Evolutionary conservation across 2,113 vertebrate genomes (phyloP).

Genomic region (Emberiza fucata): DNA sequence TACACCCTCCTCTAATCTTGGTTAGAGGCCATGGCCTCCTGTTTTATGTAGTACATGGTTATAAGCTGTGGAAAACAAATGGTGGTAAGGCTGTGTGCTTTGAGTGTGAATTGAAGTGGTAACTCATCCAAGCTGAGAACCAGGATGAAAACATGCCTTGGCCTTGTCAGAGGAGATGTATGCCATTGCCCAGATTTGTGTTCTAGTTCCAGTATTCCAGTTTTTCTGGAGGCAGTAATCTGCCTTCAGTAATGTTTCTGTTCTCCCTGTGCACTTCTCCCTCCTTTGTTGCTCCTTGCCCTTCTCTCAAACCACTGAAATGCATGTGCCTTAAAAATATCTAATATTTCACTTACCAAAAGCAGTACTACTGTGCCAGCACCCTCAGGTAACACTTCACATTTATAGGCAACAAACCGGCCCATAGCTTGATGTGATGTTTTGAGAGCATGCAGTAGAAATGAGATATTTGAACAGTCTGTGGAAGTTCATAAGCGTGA

Average conservation of each 20-base stretch:
- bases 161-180: background rate
- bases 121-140: background rate
- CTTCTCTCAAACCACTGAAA: background rate
- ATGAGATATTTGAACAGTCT: background rate
- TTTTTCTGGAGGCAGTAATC: background rate
- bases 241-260: background rate
- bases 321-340: background rate
- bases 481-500: rapidly evolving
- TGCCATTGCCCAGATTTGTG: background rate
- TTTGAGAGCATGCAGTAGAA: background rate
- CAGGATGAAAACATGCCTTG: background rate
- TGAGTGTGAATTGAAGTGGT: background rate
- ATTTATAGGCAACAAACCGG: background rate
- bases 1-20: background rate
- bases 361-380: background rate
- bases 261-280: background rate
- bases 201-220: background rate
- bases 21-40: background rate
- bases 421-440: background rate
- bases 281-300: background rate
- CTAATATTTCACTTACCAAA: background rate
- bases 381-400: background rate
- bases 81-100: background rate
- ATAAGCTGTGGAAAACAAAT: background rate
- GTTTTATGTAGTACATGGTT: background rate